phyloP scores from a whole-genome alignment of 2,113 vertebrate genomes.

The Muntiacus reevesi region DNA sequence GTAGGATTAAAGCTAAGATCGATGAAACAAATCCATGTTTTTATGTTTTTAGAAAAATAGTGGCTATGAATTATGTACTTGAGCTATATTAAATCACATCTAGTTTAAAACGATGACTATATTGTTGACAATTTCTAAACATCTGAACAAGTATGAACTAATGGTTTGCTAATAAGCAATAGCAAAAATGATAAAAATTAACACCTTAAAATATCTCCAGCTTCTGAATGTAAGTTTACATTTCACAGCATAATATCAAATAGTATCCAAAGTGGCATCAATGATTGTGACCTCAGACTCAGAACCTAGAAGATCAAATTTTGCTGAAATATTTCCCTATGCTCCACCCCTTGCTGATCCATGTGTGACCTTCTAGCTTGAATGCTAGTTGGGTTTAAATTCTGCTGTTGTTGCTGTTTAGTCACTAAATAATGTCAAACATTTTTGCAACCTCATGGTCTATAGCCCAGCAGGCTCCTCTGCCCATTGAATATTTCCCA shows the following conservation, averaged over 20 bases:
- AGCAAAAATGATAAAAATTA: not conserved
- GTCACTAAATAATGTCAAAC: not conserved
- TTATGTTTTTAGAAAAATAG: not conserved
- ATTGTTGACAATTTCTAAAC: not conserved
- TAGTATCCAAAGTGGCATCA: not conserved
- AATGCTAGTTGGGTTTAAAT: not conserved
- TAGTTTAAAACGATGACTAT: not conserved
- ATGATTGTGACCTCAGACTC: not conserved
- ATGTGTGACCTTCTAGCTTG: not conserved
- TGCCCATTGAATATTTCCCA: not conserved
- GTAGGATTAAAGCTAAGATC: not conserved
- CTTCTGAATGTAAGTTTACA: not conserved
- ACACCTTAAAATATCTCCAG: not conserved
- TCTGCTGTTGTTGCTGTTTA: not conserved
- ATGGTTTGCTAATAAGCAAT: not conserved
- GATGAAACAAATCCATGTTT: not conserved
- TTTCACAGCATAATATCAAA: constrained; percentile 18
- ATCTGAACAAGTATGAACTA: not conserved
- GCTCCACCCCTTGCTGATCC: not conserved
- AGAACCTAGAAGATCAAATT: not conserved
- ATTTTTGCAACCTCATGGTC: not conserved
- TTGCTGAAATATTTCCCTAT: not conserved
- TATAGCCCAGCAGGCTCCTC: not conserved
- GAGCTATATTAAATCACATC: not conserved
- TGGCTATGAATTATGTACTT: not conserved